These are phyloP conservation scores for Lates calcarifer DNA, from an alignment of 2,113 vertebrate species.

Conservation along the genomic window DNA sequence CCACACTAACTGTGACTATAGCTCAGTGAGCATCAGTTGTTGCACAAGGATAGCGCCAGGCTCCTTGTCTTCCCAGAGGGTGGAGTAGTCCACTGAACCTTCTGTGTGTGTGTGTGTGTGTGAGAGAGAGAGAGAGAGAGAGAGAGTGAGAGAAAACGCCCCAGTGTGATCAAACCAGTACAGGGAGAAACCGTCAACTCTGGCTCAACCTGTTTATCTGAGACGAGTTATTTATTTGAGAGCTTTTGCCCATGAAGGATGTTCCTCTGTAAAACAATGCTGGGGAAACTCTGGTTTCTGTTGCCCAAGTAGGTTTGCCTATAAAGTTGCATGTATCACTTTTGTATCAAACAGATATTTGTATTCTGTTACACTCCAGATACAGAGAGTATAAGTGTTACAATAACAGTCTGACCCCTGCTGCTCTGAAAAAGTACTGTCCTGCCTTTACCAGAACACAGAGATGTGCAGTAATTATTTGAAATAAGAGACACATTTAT, in stretches of 20 bases:
- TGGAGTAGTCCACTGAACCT: neutral
- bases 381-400: neutral
- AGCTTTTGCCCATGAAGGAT: neutral
- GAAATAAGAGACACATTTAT: slow-evolving; percentile 48
- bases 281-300: neutral
- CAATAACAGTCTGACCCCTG: slow-evolving; percentile 29
- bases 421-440: neutral
- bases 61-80: slow-evolving; percentile 5
- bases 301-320: neutral
- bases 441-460: neutral
- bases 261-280: neutral
- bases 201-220: slow-evolving; percentile 45
- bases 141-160: neutral
- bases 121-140: neutral
- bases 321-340: neutral
- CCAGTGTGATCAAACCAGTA: slow-evolving; percentile 31
- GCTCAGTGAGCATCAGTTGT: neutral
- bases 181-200: slow-evolving; percentile 27
- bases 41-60: neutral
- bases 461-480: neutral
- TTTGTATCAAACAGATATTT: accelerated
- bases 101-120: neutral
- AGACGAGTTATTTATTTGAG: neutral
- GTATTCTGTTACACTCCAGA: accelerated
- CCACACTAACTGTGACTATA: neutral